Evolutionary conservation across 92 coral and sea anemone species (phyloP).

Genomic region (Phymanthus crucifer): DNA sequence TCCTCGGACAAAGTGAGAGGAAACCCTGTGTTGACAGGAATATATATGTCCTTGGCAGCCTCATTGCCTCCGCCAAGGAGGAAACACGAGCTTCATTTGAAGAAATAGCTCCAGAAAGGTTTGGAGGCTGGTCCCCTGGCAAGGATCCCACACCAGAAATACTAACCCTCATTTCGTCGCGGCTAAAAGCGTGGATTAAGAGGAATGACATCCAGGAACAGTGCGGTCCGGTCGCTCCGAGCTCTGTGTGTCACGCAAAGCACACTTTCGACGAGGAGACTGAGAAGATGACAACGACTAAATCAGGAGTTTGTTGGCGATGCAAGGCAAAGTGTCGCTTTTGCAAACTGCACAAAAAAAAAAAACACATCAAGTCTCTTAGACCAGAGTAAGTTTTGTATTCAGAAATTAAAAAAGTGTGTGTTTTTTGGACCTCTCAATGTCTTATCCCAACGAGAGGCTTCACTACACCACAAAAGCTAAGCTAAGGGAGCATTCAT

Average conservation of each 20-base stretch:
- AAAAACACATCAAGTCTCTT: background rate
- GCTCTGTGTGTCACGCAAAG: background rate
- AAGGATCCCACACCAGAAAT: slow-evolving; percentile 30
- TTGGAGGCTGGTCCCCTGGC: slow-evolving; percentile 34
- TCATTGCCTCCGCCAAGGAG: background rate
- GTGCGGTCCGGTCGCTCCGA: background rate
- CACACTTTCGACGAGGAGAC: background rate
- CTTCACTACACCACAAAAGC: too few species aligned
- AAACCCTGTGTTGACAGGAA: slow-evolving; percentile 6
- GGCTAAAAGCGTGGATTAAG: slow-evolving; percentile 6
- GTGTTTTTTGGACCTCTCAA: too few species aligned
- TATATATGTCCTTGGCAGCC: slow-evolving; percentile 4
- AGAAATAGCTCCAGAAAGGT: slow-evolving; percentile 16
- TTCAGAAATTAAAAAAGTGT: too few species aligned
- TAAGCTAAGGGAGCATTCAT: too few species aligned
- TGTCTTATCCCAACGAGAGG: too few species aligned
- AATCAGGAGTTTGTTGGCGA: background rate
- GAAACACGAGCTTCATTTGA: background rate
- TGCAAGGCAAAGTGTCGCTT: background rate
- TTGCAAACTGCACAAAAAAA: background rate
- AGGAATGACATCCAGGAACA: background rate
- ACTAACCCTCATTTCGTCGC: slow-evolving; percentile 26
- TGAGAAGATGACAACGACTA: background rate
- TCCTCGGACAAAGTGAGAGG: slow-evolving; percentile 12
- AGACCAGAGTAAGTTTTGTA: background rate